Evolutionary conservation across 2,113 vertebrate species (phyloP).

Genomic region (Daboia siamensis): DNA sequence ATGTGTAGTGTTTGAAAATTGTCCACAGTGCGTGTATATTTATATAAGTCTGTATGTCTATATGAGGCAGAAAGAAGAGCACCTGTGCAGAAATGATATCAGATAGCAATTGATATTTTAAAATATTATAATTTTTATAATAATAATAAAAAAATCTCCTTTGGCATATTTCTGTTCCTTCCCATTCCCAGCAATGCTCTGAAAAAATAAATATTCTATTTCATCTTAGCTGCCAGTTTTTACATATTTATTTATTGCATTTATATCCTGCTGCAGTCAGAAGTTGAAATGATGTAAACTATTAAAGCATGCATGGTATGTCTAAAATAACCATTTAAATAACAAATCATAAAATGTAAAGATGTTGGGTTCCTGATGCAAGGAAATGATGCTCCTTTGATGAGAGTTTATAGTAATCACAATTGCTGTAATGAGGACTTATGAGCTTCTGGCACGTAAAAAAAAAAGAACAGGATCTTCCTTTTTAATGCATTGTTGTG

Average conservation of each 20-base stretch:
- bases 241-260: not conserved
- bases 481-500: conserved; percentile 22
- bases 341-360: not conserved
- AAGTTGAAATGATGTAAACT: not conserved
- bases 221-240: conserved; percentile 24
- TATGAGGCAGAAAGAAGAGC: not conserved
- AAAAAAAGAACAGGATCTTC: conserved; percentile 10
- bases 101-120: conserved; percentile 9
- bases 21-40: not conserved
- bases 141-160: not conserved
- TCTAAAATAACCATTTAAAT: not conserved
- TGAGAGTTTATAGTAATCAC: conserved; percentile 14
- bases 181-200: not conserved
- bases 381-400: conserved; percentile 26
- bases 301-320: not conserved
- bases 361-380: conserved; percentile 29
- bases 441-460: conserved; percentile 25
- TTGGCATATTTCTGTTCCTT: conserved; percentile 46
- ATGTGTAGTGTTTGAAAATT: not conserved
- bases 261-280: not conserved
- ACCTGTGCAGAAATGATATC: not conserved
- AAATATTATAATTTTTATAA: conserved; percentile 39
- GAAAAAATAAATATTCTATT: conserved; percentile 13
- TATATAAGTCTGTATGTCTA: not conserved
- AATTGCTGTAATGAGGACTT: conserved; percentile 22